phyloP scores from a whole-genome alignment of 2,797 vertebrate species.

The Rhyacichthys aspro region DNA sequence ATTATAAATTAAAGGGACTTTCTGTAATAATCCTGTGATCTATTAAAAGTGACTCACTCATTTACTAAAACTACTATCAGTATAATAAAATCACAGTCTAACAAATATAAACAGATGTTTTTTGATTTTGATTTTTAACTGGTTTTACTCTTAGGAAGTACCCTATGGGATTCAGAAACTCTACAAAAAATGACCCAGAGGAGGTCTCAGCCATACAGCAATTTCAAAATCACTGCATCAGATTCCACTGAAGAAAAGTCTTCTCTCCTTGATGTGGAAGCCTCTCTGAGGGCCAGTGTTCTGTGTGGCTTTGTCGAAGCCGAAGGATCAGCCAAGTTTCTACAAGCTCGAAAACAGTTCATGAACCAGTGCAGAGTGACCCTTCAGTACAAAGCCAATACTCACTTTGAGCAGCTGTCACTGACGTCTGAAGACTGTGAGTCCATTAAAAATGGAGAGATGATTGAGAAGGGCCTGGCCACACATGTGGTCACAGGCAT shows the following conservation, averaged over 20 bases:
- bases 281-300: neutral
- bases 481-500: slow-evolving; percentile 21
- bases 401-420: no score
- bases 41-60: no score
- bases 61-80: no score
- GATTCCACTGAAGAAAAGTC: neutral
- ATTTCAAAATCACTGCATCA: neutral
- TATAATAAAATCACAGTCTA: no score
- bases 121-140: no score
- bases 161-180: neutral
- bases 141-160: neutral
- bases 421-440: neutral
- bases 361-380: no score
- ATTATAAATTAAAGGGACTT: no score
- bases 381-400: no score
- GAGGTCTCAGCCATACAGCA: neutral
- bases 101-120: no score
- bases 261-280: neutral
- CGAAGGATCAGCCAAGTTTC: slow-evolving; percentile 11
- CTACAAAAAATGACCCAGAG: neutral
- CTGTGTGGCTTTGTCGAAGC: slow-evolving; percentile 12
- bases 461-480: slow-evolving; percentile 35
- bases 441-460: slow-evolving; percentile 42
- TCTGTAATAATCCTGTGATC: no score
- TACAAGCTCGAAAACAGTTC: no score